Evolutionary conservation across 2,113 vertebrate species (phyloP).

Genomic region (Seriola aureovittata): DNA sequence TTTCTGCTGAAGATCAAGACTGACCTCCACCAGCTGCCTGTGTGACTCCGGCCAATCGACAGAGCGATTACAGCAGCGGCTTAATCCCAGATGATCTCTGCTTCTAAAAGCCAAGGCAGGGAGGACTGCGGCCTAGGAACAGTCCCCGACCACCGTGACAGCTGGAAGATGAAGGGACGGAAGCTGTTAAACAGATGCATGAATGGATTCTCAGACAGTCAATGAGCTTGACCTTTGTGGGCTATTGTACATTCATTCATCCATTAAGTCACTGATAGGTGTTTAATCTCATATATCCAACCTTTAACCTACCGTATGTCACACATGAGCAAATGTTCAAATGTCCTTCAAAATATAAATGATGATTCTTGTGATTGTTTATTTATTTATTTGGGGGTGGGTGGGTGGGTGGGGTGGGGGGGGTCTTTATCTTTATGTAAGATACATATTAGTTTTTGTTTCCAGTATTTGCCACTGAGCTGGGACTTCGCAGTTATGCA

Average conservation of each 20-base stretch:
- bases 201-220: conserved; percentile 47
- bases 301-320: not conserved
- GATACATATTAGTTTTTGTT: conserved; percentile 11
- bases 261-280: conserved; percentile 10
- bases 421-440: not conserved
- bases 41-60: conserved; percentile 64
- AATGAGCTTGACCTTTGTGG: conserved; percentile 39
- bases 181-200: conserved; percentile 30
- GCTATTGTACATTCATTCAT: conserved; percentile 19
- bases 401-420: too few relatives aligned
- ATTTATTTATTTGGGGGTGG: too few relatives aligned
- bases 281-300: not conserved
- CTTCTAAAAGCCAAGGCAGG: conserved; percentile 64
- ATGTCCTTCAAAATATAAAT: not conserved
- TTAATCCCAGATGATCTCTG: conserved; percentile 82
- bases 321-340: not conserved
- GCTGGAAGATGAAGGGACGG: conserved; percentile 31
- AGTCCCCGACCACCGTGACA: conserved; percentile 9
- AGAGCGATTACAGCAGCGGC: conserved; percentile 70
- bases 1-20: conserved; percentile 59
- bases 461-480: conserved; percentile 13
- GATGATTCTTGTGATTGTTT: not conserved
- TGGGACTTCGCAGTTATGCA: conserved; percentile 6
- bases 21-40: conserved; percentile 68
- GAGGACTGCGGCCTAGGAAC: conserved; percentile 1